Percentiles rank a stretch among this genome's conserved stretches.
Evolutionary conservation across 1,140 invertebrate genomes (phyloP).

Genomic region (Drosophila arawakana): DNA sequence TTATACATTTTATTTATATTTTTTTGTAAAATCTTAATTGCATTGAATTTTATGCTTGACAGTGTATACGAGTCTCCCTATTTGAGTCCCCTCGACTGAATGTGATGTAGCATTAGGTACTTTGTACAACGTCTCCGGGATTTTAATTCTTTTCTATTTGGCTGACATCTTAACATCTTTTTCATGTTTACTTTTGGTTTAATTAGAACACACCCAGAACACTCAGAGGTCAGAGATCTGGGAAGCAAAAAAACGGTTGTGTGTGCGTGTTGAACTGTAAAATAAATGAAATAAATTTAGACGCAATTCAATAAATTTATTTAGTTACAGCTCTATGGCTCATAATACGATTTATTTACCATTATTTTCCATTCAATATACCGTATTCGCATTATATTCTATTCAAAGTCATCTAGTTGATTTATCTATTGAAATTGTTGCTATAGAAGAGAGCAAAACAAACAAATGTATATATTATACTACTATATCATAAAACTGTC

Average conservation of each 20-base stretch:
- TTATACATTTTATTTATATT: no score
- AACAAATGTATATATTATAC: not conserved
- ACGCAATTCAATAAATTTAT: not conserved
- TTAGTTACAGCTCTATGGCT: not conserved
- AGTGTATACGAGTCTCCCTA: not conserved
- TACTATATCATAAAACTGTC: slow-evolving; percentile 1
- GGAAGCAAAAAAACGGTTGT: not conserved
- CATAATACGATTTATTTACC: no score
- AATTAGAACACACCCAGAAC: slow-evolving; percentile 48
- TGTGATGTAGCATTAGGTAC: slow-evolving; percentile 35
- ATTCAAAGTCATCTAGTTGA: slow-evolving; percentile 3
- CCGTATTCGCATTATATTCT: not conserved
- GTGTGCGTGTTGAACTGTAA: not conserved
- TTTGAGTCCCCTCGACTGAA: not conserved
- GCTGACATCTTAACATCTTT: slow-evolving; percentile 67
- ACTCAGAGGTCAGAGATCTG: slow-evolving; percentile 7
- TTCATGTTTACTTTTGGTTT: slow-evolving; percentile 71
- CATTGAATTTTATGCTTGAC: no score
- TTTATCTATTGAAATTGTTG: not conserved
- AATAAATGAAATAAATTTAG: not conserved
- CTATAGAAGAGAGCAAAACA: not conserved
- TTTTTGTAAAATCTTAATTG: no score
- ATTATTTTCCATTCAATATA: not conserved
- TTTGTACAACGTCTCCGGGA: slow-evolving; percentile 36
- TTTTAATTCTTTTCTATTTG: slow-evolving; percentile 62